Evolutionary conservation across 1,140 invertebrate genomes (phyloP), one percentile per base, ranked within the genome.

Genomic region (Microplitis mediator): DNA sequence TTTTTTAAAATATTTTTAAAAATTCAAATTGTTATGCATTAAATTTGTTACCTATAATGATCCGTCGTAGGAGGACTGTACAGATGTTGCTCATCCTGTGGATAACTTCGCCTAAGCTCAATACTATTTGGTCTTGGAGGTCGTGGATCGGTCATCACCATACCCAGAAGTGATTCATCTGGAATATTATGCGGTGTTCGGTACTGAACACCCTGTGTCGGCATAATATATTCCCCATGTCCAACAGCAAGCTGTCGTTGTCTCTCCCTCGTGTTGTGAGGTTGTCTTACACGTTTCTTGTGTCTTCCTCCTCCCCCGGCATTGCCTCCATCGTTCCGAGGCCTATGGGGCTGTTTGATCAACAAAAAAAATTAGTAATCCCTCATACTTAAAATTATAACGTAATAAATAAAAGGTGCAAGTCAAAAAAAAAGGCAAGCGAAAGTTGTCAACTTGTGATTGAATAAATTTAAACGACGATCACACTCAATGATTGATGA

Each of bases 181-280:
- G 85, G 82, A 54, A 87, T 81, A 71, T 83, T 83, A 63, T 86
- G 81, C 4, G 81, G 79, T n/a, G 84, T 73, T 58, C 84, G 77
- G 63, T 87, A 87, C 58, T 87, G 85, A 2, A 87, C 80, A 9
- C 78, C 80, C 39, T 85, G 85, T 5, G 84, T 72, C 13, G 91
- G 90, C 93, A 95, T 95, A 77, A 97, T 92, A 79, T 95, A 94
- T 82, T 97, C 95, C 36, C 95, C 95, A 78, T 95, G 93, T 14
- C 92, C 93, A 16, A 95, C 90, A 3, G 93, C 95, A 51, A 93
- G 90, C 80, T 95, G 93, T 79, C 93, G 89, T 81, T 96, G 94
- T 73, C 93, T 89, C 81, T 97, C 95, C 74, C 94, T 89, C 0
- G 95, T 97, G 75, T 95, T 96, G 80, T 94, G 93, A 34, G 95